These are phyloP conservation scores for Labia minor DNA, from an alignment of 2,888 invertebrate genomes.

Conservation along the genomic window DNA sequence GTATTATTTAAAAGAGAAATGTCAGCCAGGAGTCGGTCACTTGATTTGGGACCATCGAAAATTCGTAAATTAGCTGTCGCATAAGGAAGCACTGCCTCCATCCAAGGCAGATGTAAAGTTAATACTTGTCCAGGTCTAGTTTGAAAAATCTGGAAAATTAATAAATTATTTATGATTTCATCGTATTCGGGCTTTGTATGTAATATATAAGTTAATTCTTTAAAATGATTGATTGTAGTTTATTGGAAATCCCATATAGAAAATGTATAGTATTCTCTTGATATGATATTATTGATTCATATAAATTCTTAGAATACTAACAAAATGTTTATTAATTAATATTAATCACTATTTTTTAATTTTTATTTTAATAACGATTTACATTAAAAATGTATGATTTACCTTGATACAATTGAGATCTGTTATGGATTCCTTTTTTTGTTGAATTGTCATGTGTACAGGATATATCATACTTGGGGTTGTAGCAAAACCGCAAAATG, in stretches of 20 bases:
- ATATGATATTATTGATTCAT: too few species aligned
- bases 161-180: background rate
- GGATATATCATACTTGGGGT: slow-evolving; percentile 80
- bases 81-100: slow-evolving; percentile 65
- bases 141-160: slow-evolving; percentile 44
- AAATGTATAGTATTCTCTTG: too few species aligned
- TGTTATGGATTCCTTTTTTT: slow-evolving; percentile 59
- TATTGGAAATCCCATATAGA: too few species aligned
- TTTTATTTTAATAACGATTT: too few species aligned
- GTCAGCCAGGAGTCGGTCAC: slow-evolving; percentile 57
- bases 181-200: too few species aligned
- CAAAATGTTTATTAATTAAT: too few species aligned
- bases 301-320: too few species aligned
- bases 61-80: slow-evolving; percentile 40
- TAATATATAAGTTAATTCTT: too few species aligned
- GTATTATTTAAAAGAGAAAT: slow-evolving; percentile 74
- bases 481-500: slow-evolving; percentile 69
- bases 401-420: slow-evolving; percentile 63
- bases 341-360: too few species aligned
- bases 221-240: too few species aligned
- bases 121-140: slow-evolving; percentile 67
- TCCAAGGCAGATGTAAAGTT: slow-evolving; percentile 74
- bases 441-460: slow-evolving; percentile 68
- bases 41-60: slow-evolving; percentile 33
- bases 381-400: too few species aligned